These are phyloP conservation scores for Alexandromys fortis DNA, from an alignment of 2,113 vertebrate genomes.

Conservation along the genomic window DNA sequence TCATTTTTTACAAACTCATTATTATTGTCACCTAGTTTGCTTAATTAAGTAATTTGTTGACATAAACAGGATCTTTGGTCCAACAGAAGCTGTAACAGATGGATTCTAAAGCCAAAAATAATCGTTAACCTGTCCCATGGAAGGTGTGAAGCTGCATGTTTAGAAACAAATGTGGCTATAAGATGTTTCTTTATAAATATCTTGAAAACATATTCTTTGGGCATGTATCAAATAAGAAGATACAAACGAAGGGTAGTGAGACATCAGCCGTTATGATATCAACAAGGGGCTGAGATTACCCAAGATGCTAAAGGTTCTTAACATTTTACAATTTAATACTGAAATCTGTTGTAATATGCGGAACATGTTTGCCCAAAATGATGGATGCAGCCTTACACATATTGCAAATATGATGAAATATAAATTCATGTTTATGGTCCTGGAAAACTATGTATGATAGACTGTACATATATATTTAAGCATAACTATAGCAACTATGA, in stretches of 20 bases:
- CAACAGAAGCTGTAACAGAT: conserved; percentile 71
- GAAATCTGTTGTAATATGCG: background rate
- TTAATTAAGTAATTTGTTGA: conserved; percentile 78
- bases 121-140: conserved; percentile 66
- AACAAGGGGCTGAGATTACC: background rate
- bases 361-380: background rate
- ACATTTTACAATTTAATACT: background rate
- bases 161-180: conserved; percentile 44
- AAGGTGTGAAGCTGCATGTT: conserved; percentile 59
- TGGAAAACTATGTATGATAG: background rate
- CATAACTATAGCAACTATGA: background rate
- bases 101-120: conserved; percentile 63
- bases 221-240: background rate
- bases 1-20: conserved; percentile 55
- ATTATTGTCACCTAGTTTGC: conserved; percentile 58
- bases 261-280: background rate
- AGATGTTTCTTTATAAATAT: conserved; percentile 43
- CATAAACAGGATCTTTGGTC: conserved; percentile 63
- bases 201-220: background rate
- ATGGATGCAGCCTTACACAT: background rate
- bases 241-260: background rate
- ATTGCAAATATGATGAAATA: background rate
- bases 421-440: background rate
- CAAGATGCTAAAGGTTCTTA: background rate
- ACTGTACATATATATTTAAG: background rate